Base-by-base conservation (phyloP, 2,888 invertebrate species). In the Agonopterix alstromeriana region DNA sequence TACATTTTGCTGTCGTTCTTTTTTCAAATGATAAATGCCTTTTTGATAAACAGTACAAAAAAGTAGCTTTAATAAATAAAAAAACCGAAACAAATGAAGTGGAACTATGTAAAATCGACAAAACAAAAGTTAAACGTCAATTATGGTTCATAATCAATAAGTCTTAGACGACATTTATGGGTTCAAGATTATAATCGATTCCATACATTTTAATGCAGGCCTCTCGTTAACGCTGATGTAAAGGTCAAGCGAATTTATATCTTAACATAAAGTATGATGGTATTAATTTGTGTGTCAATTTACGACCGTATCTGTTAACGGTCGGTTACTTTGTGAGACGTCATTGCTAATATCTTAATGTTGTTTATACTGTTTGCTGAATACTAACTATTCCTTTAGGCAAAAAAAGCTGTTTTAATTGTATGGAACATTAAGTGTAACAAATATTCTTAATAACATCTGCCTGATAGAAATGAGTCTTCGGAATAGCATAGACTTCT, bases 91-190 rank as follows among this genome's bases (percentile, higher is more conserved):
- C 2, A 3, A 27, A 27, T 27, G 27, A 27, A 27, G n/a, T 38
- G 38, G 38, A 38, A 38, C 38, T 38, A 38, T 38, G n/a, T n/a
- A 38, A 38, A 38, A 38, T 38, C 9, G n/a, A 36, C 36, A 45
- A 52, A 50, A 55, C 48, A 47, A 52, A 57, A 56, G 54, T 57
- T 55, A 56, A 58, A 59, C 59, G 57, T 55, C 58, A 60, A 57
- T 59, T 58, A 57, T 55, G 51, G 51, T 54, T 51, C 58, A 63
- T 65, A 65, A 73, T 69, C 77, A 66, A 72, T 73, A 72, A 65
- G 65, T 73, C 68, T 63, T 65, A 63, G 61, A 62, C 56, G 72
- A 72, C 75, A 68, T 76, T 76, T 71, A 74, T 65, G 59, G 57
- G 55, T 54, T 46, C 48, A 46, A 54, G 64, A 66, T 67, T 62